Conservation (phyloP, 2,888 invertebrate species). For the Ischnura elegans region DNA sequence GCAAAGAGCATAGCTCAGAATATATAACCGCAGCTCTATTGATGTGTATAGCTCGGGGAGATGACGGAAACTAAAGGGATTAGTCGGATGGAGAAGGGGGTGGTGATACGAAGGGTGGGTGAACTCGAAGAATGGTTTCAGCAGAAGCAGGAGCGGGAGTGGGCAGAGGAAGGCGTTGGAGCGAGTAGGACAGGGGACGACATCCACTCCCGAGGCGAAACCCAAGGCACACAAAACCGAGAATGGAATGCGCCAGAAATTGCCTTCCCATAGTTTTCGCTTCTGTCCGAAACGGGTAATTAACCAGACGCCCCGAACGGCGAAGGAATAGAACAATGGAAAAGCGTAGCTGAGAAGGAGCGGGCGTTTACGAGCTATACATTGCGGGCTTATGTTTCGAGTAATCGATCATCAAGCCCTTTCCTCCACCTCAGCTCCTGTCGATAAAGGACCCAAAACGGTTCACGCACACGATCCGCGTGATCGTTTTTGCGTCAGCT, state of each 20-base stretch:
- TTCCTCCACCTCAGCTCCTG: background rate
- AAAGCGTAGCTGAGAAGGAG: background rate
- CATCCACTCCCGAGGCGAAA: background rate
- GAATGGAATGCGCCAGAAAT: background rate
- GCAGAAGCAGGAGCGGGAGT: background rate
- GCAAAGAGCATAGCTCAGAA: no score
- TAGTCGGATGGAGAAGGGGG: no score
- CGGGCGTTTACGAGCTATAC: background rate
- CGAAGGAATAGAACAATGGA: background rate
- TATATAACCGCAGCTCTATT: no score
- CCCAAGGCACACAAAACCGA: background rate
- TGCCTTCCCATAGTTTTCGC: background rate
- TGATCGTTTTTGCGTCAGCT: background rate
- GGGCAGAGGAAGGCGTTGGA: background rate
- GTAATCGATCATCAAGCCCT: background rate
- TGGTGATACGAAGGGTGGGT: background rate
- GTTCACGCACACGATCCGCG: background rate
- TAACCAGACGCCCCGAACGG: background rate
- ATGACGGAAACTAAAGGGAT: no score
- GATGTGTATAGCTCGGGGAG: no score
- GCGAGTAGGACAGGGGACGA: background rate
- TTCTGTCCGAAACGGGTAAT: background rate
- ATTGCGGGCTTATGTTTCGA: background rate
- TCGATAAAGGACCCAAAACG: background rate
- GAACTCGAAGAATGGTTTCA: background rate